A percentile compares a stretch with the other conserved stretches of the same genome.
Evolutionary conservation across 2,797 vertebrate species (phyloP).

Genomic region (Pogonophryne albipinna): DNA sequence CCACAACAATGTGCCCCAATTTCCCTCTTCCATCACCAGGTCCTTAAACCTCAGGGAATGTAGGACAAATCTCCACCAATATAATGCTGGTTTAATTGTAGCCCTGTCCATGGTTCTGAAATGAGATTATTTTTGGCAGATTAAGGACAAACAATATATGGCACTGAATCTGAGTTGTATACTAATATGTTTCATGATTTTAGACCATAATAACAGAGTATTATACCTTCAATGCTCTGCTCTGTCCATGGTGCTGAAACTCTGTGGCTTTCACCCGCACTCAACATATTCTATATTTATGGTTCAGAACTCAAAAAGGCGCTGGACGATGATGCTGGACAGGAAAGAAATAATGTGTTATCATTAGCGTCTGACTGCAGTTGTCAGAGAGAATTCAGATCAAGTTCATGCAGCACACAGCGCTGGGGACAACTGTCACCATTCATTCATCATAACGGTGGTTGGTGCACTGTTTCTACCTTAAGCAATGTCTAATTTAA

Average conservation of each 20-base stretch:
- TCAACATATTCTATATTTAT: slow-evolving; percentile 2
- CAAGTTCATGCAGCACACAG: slow-evolving; percentile 50
- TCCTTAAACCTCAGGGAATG: too few relatives aligned
- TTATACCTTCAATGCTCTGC: not conserved
- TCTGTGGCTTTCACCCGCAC: not conserved
- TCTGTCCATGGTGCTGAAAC: slow-evolving; percentile 18
- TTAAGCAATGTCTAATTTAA: slow-evolving; percentile 80
- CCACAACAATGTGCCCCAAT: too few relatives aligned
- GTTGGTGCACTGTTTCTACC: slow-evolving; percentile 65
- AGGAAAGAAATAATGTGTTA: slow-evolving; percentile 71
- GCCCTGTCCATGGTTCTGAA: too few relatives aligned
- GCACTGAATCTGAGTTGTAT: too few relatives aligned
- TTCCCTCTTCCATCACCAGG: too few relatives aligned
- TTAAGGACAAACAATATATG: too few relatives aligned
- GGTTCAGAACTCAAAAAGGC: too few relatives aligned
- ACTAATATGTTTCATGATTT: not conserved
- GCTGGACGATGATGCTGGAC: slow-evolving; percentile 51
- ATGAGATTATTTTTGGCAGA: too few relatives aligned
- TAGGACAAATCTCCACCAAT: too few relatives aligned
- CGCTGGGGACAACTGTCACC: slow-evolving; percentile 77
- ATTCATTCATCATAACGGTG: slow-evolving; percentile 71
- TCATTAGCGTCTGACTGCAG: slow-evolving; percentile 69
- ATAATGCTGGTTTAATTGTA: too few relatives aligned
- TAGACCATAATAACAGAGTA: not conserved
- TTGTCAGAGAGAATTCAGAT: slow-evolving; percentile 70